These are phyloP conservation scores for Wasmannia auropunctata DNA, from an alignment of 1,140 invertebrate genomes.

Conservation along the genomic window DNA sequence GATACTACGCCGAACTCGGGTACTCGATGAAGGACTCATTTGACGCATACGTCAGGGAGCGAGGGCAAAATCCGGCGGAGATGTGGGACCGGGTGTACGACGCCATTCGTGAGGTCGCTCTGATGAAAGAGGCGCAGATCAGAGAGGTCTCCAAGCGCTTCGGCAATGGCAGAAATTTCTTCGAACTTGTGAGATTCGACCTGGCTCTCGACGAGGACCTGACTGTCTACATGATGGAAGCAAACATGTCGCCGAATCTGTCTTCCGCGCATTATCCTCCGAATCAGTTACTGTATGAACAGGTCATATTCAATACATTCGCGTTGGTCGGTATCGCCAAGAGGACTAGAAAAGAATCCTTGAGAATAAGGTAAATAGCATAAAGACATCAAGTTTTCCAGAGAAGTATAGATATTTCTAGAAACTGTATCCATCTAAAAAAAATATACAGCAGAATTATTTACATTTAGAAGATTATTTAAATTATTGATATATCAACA, in stretches of 20 bases:
- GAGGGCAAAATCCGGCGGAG: constrained; percentile 89
- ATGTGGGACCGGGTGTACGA: constrained; percentile 94
- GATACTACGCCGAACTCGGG: constrained; percentile 91
- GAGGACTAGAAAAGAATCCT: constrained; percentile 81
- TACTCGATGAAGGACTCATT: constrained; percentile 95
- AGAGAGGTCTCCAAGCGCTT: constrained; percentile 84
- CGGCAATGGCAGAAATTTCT: constrained; percentile 90
- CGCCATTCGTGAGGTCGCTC: constrained; percentile 90
- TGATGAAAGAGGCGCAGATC: constrained; percentile 91
- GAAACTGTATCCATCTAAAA: constrained; percentile 27
- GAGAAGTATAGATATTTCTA: background rate
- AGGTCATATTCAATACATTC: constrained; percentile 95
- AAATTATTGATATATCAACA: background rate
- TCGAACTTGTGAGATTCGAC: constrained; percentile 97
- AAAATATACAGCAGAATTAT: constrained; percentile 27
- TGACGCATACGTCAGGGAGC: constrained; percentile 90
- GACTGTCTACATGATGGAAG: constrained; percentile 96
- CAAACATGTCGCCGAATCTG: constrained; percentile 99
- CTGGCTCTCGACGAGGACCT: constrained; percentile 96
- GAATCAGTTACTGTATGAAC: constrained; percentile 96
- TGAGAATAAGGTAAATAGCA: constrained; percentile 81
- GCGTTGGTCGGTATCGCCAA: constrained; percentile 91
- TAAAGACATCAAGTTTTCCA: constrained; percentile 33
- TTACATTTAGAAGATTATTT: background rate
- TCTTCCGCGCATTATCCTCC: constrained; percentile 96